Base-by-base conservation (phyloP, 1,140 invertebrate genomes). In the Nylanderia fulva region DNA sequence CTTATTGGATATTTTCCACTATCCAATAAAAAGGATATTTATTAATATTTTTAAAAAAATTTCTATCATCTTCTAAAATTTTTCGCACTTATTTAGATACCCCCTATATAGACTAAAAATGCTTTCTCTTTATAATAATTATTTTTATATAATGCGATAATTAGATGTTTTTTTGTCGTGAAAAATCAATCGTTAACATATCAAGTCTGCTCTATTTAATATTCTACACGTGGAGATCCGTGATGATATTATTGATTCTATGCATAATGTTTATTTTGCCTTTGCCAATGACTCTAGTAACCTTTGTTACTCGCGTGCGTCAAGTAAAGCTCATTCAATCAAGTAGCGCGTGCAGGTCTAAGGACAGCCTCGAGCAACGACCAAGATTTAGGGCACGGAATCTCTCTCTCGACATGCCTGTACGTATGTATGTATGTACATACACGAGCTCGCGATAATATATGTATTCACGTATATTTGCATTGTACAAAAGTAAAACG, bases 371-470 rank as follows among this genome's bases (percentile, higher is more conserved):
- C 88, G 86, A 88, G 86, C 77, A 86, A 79, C 75, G 33, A 64
- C 60, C 71, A 84, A 86, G 86, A 92, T 92, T 91, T 90, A 91
- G 88, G 91, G 60, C 88, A 74, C 71, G 84, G 85, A 77, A 86
- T 88, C 61, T 85, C 86, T 88, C 61, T 85, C 86, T 90, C 87
- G 77, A 75, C 66, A 86, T 68, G 69, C 75, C 56, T 85, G 74
- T 63, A 82, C 75, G 9, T 63, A 79, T 7, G 56, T 24, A 68
- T 56, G 64, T 63, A 85, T 45, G 85, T 56, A 72, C 64, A 80
- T 69, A 85, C 13, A 15, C 42, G 63, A 85, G 27, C 33, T 36
- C 24, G 42, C n/a, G 42, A 58, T 36, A 24, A n/a, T 24, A n/a
- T 24, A 58, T 18, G 18, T 21, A 21, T 72, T 5, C 21, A 75